Conservation (phyloP, 2,113 vertebrate genomes). For the Tragelaphus imberbis region DNA sequence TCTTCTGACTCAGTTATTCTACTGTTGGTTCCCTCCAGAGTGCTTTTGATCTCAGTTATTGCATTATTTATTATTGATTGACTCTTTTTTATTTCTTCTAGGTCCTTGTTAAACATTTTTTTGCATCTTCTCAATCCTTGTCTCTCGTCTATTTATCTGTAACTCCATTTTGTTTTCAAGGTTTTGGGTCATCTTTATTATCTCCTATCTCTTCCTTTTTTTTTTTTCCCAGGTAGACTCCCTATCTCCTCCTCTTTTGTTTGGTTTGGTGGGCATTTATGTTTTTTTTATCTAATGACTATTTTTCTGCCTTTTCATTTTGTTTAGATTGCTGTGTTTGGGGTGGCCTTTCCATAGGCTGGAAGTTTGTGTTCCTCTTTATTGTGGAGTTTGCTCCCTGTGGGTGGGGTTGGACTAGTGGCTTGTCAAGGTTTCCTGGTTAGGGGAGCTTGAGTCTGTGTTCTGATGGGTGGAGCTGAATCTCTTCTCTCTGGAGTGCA, state of each 20-base stretch:
- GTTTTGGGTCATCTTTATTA: not conserved
- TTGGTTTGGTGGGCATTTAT: not conserved
- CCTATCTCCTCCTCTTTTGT: not conserved
- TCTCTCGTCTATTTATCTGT: not conserved
- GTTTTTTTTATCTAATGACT: not conserved
- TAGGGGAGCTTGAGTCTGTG: not conserved
- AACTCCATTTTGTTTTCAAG: not conserved
- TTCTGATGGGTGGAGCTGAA: not conserved
- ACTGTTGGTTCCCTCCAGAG: not conserved
- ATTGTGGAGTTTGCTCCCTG: not conserved
- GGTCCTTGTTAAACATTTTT: not conserved
- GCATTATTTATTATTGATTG: not conserved
- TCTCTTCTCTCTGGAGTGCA: not conserved
- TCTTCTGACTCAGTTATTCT: not conserved
- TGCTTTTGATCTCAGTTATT: not conserved
- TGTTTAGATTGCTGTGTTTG: not conserved
- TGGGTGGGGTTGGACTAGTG: not conserved
- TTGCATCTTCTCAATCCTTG: not conserved
- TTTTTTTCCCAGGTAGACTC: not conserved
- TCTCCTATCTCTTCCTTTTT: not conserved
- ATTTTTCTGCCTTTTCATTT: not conserved
- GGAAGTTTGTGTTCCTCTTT: not conserved
- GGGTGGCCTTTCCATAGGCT: not conserved
- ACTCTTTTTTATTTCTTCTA: not conserved
- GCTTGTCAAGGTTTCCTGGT: not conserved